Evolutionary conservation across 1,140 invertebrate genomes (phyloP).

Genomic region (Diabrotica virgifera): DNA sequence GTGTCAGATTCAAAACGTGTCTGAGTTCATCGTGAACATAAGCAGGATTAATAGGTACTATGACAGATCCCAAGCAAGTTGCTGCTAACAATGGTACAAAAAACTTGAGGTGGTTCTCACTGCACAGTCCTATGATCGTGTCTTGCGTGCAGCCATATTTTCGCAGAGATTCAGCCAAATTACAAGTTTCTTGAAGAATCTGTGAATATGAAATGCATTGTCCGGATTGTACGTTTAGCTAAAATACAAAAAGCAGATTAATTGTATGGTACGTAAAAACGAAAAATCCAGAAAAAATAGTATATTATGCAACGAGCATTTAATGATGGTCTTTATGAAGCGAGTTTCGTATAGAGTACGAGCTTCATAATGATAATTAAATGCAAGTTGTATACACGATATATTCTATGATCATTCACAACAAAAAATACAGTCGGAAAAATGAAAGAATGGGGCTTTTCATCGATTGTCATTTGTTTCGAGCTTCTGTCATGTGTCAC

Average conservation of each 20-base stretch:
- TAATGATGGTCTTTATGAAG: too few relatives aligned
- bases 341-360: too few relatives aligned
- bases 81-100: slow-evolving; percentile 50
- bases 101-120: slow-evolving; percentile 57
- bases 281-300: too few relatives aligned
- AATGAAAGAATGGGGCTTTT: too few relatives aligned
- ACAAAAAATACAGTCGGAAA: too few relatives aligned
- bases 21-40: slow-evolving; percentile 55
- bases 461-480: too few relatives aligned
- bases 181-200: slow-evolving; percentile 23
- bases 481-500: too few relatives aligned
- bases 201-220: slow-evolving; percentile 22
- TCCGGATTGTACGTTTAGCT: slow-evolving; percentile 29
- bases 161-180: slow-evolving; percentile 26
- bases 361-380: too few relatives aligned
- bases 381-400: too few relatives aligned
- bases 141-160: slow-evolving; percentile 22
- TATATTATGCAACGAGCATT: too few relatives aligned
- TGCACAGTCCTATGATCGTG: slow-evolving; percentile 51
- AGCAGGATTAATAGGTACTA: slow-evolving; percentile 57
- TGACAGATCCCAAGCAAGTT: slow-evolving; percentile 52
- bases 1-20: slow-evolving; percentile 51
- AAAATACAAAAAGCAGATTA: slow-evolving; percentile 15
- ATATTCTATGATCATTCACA: too few relatives aligned
- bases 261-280: too few relatives aligned